phyloP scores from a whole-genome alignment of 2,888 invertebrate species.

The Cactoblastis cactorum region DNA sequence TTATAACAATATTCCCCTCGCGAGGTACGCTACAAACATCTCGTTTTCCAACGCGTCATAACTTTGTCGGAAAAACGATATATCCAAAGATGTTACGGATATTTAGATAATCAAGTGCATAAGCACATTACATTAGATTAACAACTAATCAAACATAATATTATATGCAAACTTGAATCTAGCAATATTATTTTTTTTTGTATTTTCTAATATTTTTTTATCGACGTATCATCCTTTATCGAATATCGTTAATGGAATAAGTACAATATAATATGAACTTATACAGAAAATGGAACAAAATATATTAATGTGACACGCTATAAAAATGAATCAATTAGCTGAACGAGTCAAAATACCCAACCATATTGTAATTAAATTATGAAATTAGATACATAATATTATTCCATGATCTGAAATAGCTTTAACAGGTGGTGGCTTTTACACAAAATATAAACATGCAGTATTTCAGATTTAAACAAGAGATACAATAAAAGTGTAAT shows the following conservation, averaged over 20 bases:
- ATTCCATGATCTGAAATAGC: slow-evolving; percentile 39
- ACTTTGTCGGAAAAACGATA: slow-evolving; percentile 26
- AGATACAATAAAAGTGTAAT: slow-evolving; percentile 46
- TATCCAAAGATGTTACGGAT: slow-evolving; percentile 56
- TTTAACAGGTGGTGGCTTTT: slow-evolving; percentile 26
- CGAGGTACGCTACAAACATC: slow-evolving; percentile 37
- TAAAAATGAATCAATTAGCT: slow-evolving; percentile 56
- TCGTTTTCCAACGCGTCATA: slow-evolving; percentile 26
- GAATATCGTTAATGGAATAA: slow-evolving; percentile 76
- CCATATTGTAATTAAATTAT: slow-evolving; percentile 47
- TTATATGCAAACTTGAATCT: slow-evolving; percentile 67
- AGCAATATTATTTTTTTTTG: slow-evolving; percentile 53
- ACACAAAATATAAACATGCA: slow-evolving; percentile 21
- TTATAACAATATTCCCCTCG: slow-evolving; percentile 36
- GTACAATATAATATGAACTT: slow-evolving; percentile 74
- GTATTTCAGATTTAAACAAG: slow-evolving; percentile 45
- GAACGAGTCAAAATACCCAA: slow-evolving; percentile 63
- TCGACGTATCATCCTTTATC: slow-evolving; percentile 67
- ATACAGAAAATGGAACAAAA: slow-evolving; percentile 59
- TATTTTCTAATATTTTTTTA: slow-evolving; percentile 53
- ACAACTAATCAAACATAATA: slow-evolving; percentile 71
- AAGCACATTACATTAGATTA: slow-evolving; percentile 73
- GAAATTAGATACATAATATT: slow-evolving; percentile 37
- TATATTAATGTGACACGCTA: slow-evolving; percentile 51
- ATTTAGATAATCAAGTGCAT: slow-evolving; percentile 55